These are phyloP conservation scores for Ictidomys tridecemlineatus DNA, from an alignment of 2,113 vertebrate genomes.

Conservation along the genomic window DNA sequence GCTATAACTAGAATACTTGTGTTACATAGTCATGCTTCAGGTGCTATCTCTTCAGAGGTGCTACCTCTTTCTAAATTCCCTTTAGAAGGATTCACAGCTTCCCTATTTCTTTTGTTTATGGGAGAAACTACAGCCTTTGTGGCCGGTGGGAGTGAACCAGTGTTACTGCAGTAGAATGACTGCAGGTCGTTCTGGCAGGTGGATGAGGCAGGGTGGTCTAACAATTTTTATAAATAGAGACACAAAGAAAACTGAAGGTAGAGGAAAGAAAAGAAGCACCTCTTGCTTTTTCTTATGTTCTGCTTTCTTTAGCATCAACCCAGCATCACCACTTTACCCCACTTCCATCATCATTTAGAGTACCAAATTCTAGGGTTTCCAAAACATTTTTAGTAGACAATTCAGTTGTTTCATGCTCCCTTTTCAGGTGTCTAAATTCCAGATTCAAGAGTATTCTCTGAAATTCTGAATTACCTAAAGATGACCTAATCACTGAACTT, in stretches of 20 bases:
- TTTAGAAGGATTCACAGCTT: not conserved
- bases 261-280: not conserved
- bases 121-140: not conserved
- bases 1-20: not conserved
- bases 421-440: not conserved
- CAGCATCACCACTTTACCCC: not conserved
- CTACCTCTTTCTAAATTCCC: not conserved
- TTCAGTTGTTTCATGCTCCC: not conserved
- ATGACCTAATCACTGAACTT: not conserved
- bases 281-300: not conserved
- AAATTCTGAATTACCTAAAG: not conserved
- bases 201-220: not conserved
- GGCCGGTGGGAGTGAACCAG: not conserved
- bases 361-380: not conserved
- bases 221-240: not conserved
- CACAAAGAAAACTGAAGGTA: not conserved
- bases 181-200: not conserved
- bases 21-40: not conserved
- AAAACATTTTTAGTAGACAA: not conserved
- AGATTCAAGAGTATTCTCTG: not conserved
- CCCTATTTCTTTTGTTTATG: not conserved
- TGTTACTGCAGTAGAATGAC: fast-evolving
- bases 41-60: not conserved
- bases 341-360: not conserved
- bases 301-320: not conserved